phyloP scores from a whole-genome alignment of 2,113 vertebrate species.

The Xiphorhynchus elegans region DNA sequence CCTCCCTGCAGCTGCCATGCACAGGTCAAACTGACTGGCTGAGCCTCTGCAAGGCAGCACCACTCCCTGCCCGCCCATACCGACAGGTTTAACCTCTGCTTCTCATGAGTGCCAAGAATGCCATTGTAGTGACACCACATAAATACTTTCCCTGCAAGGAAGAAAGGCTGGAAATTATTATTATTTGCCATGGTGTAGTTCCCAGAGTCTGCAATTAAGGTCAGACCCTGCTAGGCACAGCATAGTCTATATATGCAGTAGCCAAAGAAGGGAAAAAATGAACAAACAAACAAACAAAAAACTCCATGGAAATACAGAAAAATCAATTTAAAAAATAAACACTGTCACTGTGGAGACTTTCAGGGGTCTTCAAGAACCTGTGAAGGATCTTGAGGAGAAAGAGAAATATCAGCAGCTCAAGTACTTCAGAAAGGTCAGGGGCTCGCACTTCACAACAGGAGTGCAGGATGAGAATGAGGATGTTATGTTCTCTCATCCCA shows the following conservation, averaged over 20 bases:
- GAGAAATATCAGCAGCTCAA: not conserved
- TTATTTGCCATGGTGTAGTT: not conserved
- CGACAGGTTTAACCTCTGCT: slow-evolving; percentile 42
- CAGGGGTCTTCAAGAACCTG: not conserved
- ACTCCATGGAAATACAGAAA: not conserved
- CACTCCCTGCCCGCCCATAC: slow-evolving; percentile 3
- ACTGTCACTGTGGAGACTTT: not conserved
- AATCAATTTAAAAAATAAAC: not conserved
- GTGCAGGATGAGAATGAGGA: not conserved
- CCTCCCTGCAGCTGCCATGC: not conserved
- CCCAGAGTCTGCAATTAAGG: not conserved
- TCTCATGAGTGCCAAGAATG: slow-evolving; percentile 24
- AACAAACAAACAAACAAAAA: not conserved
- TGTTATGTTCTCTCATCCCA: slow-evolving; percentile 49
- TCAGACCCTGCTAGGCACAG: not conserved
- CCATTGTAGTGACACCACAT: not conserved
- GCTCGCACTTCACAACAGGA: not conserved
- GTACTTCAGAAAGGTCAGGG: slow-evolving; percentile 21
- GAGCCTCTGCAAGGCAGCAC: not conserved
- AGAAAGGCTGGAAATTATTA: slow-evolving; percentile 25
- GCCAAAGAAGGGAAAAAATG: not conserved
- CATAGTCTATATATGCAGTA: not conserved
- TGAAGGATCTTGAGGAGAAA: not conserved
- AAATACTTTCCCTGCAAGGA: slow-evolving; percentile 51
- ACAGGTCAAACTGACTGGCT: not conserved